Evolutionary conservation across 2,797 vertebrate species (phyloP).

Genomic region (Gymnocypris eckloni): DNA sequence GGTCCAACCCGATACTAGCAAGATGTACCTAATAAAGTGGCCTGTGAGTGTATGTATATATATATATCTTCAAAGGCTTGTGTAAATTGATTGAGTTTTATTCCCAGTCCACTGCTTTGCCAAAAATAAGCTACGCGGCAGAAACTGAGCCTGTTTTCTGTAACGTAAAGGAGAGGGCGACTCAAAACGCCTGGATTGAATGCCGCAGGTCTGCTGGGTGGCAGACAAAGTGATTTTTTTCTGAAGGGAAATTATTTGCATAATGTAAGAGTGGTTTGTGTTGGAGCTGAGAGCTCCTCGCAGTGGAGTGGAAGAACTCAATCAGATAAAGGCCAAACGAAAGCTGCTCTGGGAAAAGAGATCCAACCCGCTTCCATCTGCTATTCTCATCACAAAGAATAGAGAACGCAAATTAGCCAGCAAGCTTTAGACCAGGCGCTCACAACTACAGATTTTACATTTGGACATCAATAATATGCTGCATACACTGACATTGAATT

Average conservation of each 20-base stretch:
- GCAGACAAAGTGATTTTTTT: constrained; percentile 68
- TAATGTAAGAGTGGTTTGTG: constrained; percentile 78
- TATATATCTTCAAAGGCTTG: constrained; percentile 71
- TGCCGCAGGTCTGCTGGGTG: constrained; percentile 66
- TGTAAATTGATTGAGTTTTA: constrained; percentile 76
- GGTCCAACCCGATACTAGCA: no score
- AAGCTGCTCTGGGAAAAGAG: constrained; percentile 27
- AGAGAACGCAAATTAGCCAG: neutral
- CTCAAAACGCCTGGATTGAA: constrained; percentile 65
- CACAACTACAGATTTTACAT: neutral
- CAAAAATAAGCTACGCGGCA: constrained; percentile 70
- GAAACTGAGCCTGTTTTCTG: constrained; percentile 74
- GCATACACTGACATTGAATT: no score
- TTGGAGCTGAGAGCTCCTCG: constrained; percentile 70
- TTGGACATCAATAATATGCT: neutral
- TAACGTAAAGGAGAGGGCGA: constrained; percentile 58
- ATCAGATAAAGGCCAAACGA: constrained; percentile 66
- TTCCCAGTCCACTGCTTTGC: constrained; percentile 67
- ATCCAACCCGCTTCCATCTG: constrained; percentile 32
- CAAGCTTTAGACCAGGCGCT: neutral
- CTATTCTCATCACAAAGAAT: constrained; percentile 37
- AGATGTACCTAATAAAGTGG: no score
- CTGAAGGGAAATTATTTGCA: constrained; percentile 76
- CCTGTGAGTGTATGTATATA: no score
- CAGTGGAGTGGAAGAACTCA: constrained; percentile 67